Conservation (phyloP, 2,113 vertebrate species). For the Trematomus loennbergii region DNA sequence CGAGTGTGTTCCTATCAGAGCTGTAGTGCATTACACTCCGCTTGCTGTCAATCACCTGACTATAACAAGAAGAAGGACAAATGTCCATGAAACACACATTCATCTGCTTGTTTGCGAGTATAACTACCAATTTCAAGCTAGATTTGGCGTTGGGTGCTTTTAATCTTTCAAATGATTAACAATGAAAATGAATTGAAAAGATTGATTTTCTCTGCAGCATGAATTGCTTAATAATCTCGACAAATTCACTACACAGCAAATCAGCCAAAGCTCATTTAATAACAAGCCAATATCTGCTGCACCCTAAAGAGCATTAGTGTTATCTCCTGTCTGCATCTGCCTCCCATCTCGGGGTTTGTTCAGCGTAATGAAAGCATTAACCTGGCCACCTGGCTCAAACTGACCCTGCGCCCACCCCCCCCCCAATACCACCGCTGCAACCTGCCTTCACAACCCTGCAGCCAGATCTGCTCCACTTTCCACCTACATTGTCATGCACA, state of each 20-base stretch:
- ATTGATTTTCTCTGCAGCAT: constrained; percentile 26
- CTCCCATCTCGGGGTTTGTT: constrained; percentile 44
- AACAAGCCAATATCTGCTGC: constrained; percentile 48
- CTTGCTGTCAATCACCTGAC: constrained; percentile 49
- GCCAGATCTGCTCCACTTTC: constrained; percentile 80
- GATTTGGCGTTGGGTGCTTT: constrained; percentile 14
- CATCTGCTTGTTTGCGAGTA: not conserved
- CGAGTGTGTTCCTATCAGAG: constrained; percentile 4
- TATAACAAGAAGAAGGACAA: constrained; percentile 7
- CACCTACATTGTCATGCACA: constrained; percentile 61
- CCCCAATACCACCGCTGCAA: constrained; percentile 47
- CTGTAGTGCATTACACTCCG: not conserved
- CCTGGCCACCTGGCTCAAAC: constrained; percentile 31
- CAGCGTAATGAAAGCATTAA: constrained; percentile 67
- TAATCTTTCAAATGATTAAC: constrained; percentile 47
- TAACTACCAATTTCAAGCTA: constrained; percentile 30
- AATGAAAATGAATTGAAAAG: constrained; percentile 13
- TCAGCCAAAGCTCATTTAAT: constrained; percentile 58
- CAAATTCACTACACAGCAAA: constrained; percentile 53
- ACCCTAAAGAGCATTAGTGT: constrained; percentile 28
- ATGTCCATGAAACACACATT: constrained; percentile 1
- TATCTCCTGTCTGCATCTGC: constrained; percentile 23
- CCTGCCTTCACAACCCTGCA: constrained; percentile 60
- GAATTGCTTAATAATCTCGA: constrained; percentile 31
- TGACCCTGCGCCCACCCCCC: constrained; percentile 52